These are phyloP conservation scores for Numida meleagris DNA, from an alignment of 2,113 vertebrate species.

Conservation along the genomic window DNA sequence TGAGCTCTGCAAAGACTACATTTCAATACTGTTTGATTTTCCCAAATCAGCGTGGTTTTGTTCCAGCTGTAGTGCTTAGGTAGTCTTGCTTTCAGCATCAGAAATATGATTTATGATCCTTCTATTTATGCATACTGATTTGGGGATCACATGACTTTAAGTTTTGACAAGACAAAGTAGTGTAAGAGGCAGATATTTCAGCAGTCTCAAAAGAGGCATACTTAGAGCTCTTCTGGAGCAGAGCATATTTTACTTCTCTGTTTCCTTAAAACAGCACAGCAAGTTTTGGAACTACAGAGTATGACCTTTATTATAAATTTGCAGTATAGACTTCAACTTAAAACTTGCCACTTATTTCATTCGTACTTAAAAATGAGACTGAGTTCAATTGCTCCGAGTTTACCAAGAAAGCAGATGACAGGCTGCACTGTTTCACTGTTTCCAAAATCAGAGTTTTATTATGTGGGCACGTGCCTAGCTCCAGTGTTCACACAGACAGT, in stretches of 20 bases:
- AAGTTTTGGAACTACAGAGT: background rate
- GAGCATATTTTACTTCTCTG: background rate
- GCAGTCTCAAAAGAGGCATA: background rate
- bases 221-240: background rate
- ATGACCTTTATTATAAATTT: background rate
- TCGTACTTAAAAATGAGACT: background rate
- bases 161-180: background rate
- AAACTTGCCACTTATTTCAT: background rate
- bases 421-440: background rate
- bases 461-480: too few relatives aligned
- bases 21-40: background rate
- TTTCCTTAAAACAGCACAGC: background rate
- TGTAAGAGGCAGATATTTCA: background rate
- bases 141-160: background rate
- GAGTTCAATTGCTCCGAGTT: background rate
- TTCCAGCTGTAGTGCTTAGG: background rate
- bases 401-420: background rate
- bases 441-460: background rate
- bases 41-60: background rate
- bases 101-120: background rate
- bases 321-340: background rate
- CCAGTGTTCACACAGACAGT: background rate
- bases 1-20: background rate
- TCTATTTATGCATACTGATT: background rate
- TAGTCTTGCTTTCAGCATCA: background rate